Conservation (phyloP, 2,113 vertebrate genomes). For the Hymenochirus boettgeri region DNA sequence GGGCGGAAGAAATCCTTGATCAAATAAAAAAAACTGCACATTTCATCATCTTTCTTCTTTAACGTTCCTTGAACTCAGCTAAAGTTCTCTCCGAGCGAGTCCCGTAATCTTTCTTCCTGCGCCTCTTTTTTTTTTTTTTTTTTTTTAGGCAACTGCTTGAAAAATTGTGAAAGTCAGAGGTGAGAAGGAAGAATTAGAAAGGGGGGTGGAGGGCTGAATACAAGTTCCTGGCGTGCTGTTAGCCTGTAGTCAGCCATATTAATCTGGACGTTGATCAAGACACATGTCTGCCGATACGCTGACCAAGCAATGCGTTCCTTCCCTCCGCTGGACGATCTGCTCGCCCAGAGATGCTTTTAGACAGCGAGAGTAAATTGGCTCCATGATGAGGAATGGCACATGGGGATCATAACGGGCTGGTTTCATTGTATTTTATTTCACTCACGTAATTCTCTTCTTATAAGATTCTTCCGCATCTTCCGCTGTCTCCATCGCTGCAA, state of each 20-base stretch:
- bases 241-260: slow-evolving; percentile 19
- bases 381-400: slow-evolving; percentile 22
- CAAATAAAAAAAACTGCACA: no score
- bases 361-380: slow-evolving; percentile 16
- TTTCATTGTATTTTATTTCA: slow-evolving; percentile 26
- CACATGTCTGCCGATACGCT: slow-evolving; percentile 3
- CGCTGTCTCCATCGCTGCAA: neutral
- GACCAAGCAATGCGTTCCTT: neutral
- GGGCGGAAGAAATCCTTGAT: no score
- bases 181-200: neutral
- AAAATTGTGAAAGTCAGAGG: slow-evolving; percentile 9
- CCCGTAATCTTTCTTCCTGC: slow-evolving; percentile 6
- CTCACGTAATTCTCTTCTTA: slow-evolving; percentile 13
- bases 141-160: slow-evolving; percentile 20
- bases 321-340: neutral
- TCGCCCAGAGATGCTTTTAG: neutral
- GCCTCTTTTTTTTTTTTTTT: no score
- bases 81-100: neutral
- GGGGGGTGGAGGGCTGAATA: neutral
- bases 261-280: slow-evolving; percentile 19
- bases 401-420: slow-evolving; percentile 4
- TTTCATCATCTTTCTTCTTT: slow-evolving; percentile 5
- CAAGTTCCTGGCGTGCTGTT: neutral
- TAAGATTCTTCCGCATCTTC: slow-evolving; percentile 1
- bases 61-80: slow-evolving; percentile 1